These are phyloP conservation scores for Naso thynnoides DNA, from an alignment of 2,797 vertebrate genomes.

Conservation along the genomic window DNA sequence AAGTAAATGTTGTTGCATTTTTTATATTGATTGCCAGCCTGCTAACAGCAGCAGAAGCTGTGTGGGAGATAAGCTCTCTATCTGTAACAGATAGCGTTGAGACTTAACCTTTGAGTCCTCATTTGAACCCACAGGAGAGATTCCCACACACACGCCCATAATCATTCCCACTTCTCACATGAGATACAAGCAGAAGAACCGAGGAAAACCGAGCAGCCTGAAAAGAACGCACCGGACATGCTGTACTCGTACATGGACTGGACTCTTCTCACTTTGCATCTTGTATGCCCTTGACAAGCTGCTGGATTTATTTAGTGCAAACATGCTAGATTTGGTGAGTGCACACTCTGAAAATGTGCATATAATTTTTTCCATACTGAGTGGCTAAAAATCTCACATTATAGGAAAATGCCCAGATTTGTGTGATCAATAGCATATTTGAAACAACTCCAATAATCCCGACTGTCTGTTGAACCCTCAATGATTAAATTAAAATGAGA, in stretches of 20 bases:
- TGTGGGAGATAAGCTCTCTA: constrained; percentile 61
- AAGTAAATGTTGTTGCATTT: constrained; percentile 48
- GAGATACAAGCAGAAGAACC: not conserved
- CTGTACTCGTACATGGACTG: no score
- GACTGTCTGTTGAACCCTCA: not conserved
- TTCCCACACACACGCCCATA: constrained; percentile 24
- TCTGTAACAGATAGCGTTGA: constrained; percentile 56
- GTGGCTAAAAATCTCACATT: not conserved
- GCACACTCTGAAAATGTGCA: not conserved
- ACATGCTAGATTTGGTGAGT: not conserved
- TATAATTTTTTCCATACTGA: not conserved
- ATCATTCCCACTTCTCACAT: constrained; percentile 15
- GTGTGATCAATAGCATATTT: not conserved
- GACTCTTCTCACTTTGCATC: not conserved
- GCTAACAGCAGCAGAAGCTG: constrained; percentile 58
- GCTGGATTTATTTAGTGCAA: not conserved
- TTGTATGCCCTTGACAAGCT: no score
- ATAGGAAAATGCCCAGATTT: not conserved
- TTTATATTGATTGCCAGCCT: constrained; percentile 40
- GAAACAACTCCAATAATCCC: constrained; percentile 5
- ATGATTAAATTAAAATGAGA: no score
- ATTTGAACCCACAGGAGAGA: constrained; percentile 52
- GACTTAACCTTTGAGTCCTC: constrained; percentile 53
- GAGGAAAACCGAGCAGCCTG: not conserved
- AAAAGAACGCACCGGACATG: not conserved